Base-by-base conservation (phyloP, 2,113 vertebrate genomes). In the Condylura cristata region DNA sequence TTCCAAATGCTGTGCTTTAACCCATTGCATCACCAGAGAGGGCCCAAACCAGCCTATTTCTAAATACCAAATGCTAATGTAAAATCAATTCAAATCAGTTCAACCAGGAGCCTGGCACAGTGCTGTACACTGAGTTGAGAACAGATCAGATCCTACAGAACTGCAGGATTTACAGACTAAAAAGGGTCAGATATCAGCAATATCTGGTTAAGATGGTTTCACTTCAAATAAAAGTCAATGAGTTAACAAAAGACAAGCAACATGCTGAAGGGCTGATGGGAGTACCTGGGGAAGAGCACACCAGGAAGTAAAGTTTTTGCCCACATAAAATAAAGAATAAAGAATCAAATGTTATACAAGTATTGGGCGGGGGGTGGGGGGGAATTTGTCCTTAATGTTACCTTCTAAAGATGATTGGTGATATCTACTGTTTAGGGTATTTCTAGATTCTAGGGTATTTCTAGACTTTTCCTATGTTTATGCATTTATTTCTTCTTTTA, bases 371-470 rank as follows among this genome's bases (percentile, higher is more conserved):
- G n/a, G n/a, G n/a, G n/a, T n/a, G n/a, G n/a, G n/a, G n/a, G n/a
- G n/a, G n/a, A n/a, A n/a, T n/a, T n/a, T 6, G 4, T 26, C 53
- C 30, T 41, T 24, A 70, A 10, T 63, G 26, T 32, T 70, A 32
- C 1, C 16, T 26, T 86, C 48, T 44, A 76, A 90, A 81, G n/a
- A 60, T 32, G 79, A 84, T 58, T 75, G 30, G 79, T 6, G 1
- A 72, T 75, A 76, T 34, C 82, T 89, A 32, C 30, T 68, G 30
- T 75, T 86, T 17, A n/a, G 66, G 81, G 12, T 51, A 90, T 74
- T 94, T 75, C 37, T 84, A 71, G 37, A 74, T n/a, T n/a, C n/a
- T 17, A n/a, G 66, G 81, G 12, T 51, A 90, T 74, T 94, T 75
- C 37, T 84, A 71, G 37, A 74, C 24, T 81, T 79, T 79, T 41